Evolutionary conservation across 2,113 vertebrate genomes (phyloP).

Genomic region (Campylomormyrus numenius): DNA sequence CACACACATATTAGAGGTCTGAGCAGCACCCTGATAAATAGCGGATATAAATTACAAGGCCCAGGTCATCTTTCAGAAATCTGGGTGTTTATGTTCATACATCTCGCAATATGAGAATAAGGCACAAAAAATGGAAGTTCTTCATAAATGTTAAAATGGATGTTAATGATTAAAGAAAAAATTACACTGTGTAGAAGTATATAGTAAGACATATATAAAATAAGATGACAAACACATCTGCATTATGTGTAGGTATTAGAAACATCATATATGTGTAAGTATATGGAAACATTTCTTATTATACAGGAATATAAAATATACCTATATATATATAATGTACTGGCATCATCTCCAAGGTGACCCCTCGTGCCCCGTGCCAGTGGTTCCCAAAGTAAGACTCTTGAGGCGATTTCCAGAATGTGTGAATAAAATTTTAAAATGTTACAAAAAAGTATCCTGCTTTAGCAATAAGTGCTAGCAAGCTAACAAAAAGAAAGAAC

Average conservation of each 20-base stretch:
- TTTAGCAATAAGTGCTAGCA: too few relatives aligned
- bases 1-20: constrained; percentile 40
- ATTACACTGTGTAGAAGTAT: not conserved
- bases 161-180: not conserved
- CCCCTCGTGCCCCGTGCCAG: too few relatives aligned
- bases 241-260: not conserved
- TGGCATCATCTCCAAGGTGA: too few relatives aligned
- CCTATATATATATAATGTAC: not conserved
- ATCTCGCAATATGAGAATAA: not conserved
- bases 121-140: not conserved
- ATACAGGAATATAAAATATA: not conserved
- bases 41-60: constrained; percentile 41
- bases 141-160: not conserved
- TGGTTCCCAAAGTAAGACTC: too few relatives aligned
- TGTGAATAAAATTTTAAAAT: too few relatives aligned
- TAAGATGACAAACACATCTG: not conserved
- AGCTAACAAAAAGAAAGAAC: not conserved
- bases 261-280: not conserved
- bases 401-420: too few relatives aligned
- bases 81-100: not conserved
- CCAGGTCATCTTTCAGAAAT: constrained; percentile 36
- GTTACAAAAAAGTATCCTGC: too few relatives aligned
- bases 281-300: not conserved
- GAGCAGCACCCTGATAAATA: constrained; percentile 66
- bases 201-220: not conserved